Evolutionary conservation across 2,113 vertebrate species (phyloP), one percentile per base, ranked within the genome.

Genomic region (Oxygymnocypris stewartii): DNA sequence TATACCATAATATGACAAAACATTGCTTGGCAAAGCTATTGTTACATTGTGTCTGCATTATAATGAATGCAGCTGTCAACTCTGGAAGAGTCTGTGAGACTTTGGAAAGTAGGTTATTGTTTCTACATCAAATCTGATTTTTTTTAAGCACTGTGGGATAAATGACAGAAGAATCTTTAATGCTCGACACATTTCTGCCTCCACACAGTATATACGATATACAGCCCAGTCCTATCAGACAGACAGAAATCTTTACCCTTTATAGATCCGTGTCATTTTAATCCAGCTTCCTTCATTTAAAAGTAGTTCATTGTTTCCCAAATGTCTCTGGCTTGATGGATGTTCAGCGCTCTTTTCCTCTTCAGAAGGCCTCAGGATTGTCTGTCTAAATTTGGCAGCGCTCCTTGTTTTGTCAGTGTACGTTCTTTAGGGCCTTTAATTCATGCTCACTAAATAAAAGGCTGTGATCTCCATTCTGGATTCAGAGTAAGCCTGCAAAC

Each of bases 361-460:
- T 78, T 88, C 73, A 37, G 28, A 54, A 69, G 44, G n/a, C 79
- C 28, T 57, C 31, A 59, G 51, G 44, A 80, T 35, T 67, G 71
- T 77, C 74, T 82, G 31, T 82, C 28, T 54, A 6, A 47, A 63
- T 81, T 84, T 83, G 85, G 20, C 61, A 69, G 6, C 63, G 4
- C 11, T 35, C 16, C 2, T 59, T 40, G 76, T 84, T 47, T 59
- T 74, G 54, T 79, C 25, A 57, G 6, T 40, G 23, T 73, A 1
- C 35, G 10, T 28, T 57, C 20, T 65, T 79, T 54, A 84, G 85
- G 18, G 42, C 54, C 44, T 86, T 86, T 84, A 85, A 77, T 86
- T 65, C 77, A 44, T 78, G 57, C 84, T 87, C 87, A 74, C 63
- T 67, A 67, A 86, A 79, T 87, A 84, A 71, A 42, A 63, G 76